Conservation (phyloP, 2,797 vertebrate genomes). For the Pelochelys cantorii region DNA sequence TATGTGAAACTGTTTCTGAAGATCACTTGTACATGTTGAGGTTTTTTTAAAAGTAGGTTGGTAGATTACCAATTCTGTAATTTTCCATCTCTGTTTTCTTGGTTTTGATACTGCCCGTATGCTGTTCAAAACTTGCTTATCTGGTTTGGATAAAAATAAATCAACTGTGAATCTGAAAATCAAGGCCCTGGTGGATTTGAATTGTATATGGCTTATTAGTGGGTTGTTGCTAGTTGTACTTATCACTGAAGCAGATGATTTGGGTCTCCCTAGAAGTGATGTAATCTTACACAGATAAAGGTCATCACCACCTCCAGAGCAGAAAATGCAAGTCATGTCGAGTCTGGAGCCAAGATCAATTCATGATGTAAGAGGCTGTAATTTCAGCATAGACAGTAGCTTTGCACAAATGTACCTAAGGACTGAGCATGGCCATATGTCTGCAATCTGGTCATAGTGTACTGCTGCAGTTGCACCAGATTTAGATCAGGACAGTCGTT, state of each 20-base stretch:
- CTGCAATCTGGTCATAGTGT: background rate
- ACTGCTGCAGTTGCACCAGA: background rate
- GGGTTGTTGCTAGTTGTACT: background rate
- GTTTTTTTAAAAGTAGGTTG: background rate
- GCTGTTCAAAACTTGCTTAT: background rate
- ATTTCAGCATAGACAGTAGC: background rate
- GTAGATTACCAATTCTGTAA: background rate
- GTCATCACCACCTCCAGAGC: background rate
- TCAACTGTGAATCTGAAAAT: background rate
- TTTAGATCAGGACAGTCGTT: background rate
- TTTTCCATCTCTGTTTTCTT: background rate
- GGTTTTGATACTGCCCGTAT: background rate
- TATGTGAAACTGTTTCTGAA: background rate
- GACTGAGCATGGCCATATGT: background rate
- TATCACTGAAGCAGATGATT: background rate
- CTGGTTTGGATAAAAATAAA: slow-evolving; percentile 23
- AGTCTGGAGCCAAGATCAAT: background rate
- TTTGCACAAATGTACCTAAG: background rate
- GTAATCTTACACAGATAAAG: rapidly evolving
- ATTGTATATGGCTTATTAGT: background rate
- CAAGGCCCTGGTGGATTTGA: background rate
- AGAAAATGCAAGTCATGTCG: background rate
- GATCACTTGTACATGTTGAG: background rate
- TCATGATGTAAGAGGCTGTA: background rate
- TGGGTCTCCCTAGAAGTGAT: background rate